These are phyloP conservation scores for Quadriops clusia DNA, from an alignment of 2,888 invertebrate species.

Conservation along the genomic window DNA sequence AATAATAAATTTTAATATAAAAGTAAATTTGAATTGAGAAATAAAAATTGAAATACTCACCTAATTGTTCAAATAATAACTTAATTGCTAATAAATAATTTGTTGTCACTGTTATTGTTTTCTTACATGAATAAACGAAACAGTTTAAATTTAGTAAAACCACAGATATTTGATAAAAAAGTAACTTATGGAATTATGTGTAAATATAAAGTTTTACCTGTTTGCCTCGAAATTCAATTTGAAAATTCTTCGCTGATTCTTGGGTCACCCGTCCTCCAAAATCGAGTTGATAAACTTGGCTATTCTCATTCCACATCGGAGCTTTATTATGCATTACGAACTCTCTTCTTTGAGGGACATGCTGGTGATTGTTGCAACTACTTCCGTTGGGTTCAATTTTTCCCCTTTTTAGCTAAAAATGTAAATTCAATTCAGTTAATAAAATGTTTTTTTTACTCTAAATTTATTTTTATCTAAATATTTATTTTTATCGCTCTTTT, in stretches of 20 bases:
- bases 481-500: no score
- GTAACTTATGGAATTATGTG: slow-evolving; percentile 3
- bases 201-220: slow-evolving; percentile 50
- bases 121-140: neutral
- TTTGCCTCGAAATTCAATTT: slow-evolving; percentile 92
- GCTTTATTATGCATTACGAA: slow-evolving; percentile 96
- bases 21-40: no score
- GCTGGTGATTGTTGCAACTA: slow-evolving; percentile 33
- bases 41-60: no score
- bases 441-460: neutral
- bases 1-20: no score
- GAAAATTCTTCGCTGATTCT: slow-evolving; percentile 98
- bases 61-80: no score
- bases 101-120: no score
- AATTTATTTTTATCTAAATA: no score
- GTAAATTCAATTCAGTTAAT: slow-evolving; percentile 3
- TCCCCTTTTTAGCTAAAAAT: slow-evolving; percentile 58
- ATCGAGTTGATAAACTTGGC: slow-evolving; percentile 97
- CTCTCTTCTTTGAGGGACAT: slow-evolving; percentile 56
- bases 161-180: slow-evolving; percentile 3
- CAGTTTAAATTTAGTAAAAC: neutral
- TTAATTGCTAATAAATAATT: no score
- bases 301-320: slow-evolving; percentile 88
- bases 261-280: slow-evolving; percentile 98
- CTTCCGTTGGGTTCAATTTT: slow-evolving; percentile 45